A percentile compares a stretch with the other conserved stretches of the same genome.
Conservation (phyloP, 2,797 vertebrate species). For the Podarcis lilfordi region DNA sequence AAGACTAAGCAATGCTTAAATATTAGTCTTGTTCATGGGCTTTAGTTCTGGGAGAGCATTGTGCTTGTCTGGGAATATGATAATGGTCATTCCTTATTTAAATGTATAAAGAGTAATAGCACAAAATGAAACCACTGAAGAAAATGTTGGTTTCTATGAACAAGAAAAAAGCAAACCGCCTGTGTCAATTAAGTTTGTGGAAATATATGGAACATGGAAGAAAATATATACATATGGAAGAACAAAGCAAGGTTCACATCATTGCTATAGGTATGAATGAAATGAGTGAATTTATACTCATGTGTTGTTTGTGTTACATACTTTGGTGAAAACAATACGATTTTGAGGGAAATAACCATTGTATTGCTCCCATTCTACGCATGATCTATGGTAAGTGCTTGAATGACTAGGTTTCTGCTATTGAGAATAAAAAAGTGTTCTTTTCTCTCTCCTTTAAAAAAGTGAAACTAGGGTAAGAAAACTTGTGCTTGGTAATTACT, state of each 20-base stretch:
- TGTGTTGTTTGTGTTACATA: not conserved
- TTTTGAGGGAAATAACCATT: constrained; percentile 33
- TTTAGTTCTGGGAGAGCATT: not conserved
- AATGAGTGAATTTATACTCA: not conserved
- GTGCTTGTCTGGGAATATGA: not conserved
- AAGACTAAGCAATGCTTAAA: not conserved
- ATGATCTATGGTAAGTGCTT: constrained; percentile 51
- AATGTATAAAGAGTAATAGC: not conserved
- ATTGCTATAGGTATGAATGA: constrained; percentile 27
- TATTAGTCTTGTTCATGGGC: constrained; percentile 1
- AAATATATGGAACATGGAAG: not conserved
- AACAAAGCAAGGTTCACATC: constrained; percentile 20
- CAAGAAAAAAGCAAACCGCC: rapidly evolving
- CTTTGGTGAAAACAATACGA: constrained; percentile 38
- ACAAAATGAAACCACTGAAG: not conserved
- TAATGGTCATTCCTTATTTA: not conserved
- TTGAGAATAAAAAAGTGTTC: constrained; percentile 46
- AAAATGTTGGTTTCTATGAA: not conserved
- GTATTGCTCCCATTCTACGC: constrained; percentile 40
- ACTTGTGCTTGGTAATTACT: not conserved
- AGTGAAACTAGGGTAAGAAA: constrained; percentile 2
- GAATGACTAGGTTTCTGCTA: constrained; percentile 37
- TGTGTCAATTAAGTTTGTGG: not conserved
- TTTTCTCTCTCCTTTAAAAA: constrained; percentile 5
- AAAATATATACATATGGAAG: not conserved